Base-by-base conservation (phyloP, 2,113 vertebrate species). In the Solea senegalensis region DNA sequence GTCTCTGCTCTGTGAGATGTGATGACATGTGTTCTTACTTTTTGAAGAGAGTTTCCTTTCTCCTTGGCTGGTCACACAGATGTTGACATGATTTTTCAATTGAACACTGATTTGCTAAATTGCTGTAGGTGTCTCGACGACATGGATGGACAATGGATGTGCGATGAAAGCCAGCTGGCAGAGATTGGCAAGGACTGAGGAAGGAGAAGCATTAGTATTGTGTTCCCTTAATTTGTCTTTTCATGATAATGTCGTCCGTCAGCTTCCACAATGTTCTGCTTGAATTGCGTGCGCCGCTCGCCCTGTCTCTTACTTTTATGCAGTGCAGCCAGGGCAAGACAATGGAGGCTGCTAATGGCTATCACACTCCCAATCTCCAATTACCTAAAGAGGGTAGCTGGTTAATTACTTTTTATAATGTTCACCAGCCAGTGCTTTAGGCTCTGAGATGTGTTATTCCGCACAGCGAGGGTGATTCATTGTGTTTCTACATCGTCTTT, bases 381-480 rank as follows among this genome's bases (percentile, higher is more conserved):
- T 89, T 84, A 87, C 74, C 78, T 78, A 66, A 73, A 76, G 76
- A 89, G 79, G 83, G 59, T 64, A 74, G 78, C 77, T 58, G 59
- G 71, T 82, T 91, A 88, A 91, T 91, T 87, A 86, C 85, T 81
- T 86, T 74, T 71, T 74, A 73, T 80, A 84, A 85, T 74, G 80
- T 86, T 83, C 76, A 65, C 45, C 72, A 73, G 72, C 52, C 73
- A 81, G 56, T 70, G 72, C 73, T 84, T 55, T 49, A 49, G 84
- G 82, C 76, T 65, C 44, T 56, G 63, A 73, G 66, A 75, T 74
- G 55, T 40, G 28, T 74, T 53, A 28, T 69, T 54, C 65, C 80
- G 77, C 81, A 69, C 54, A 48, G 54, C 59, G 62, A 63, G 34
- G 27, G 10, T 60, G 28, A 50, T 76, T 79, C 53, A 67, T 63